phyloP scores from a whole-genome alignment of 2,797 vertebrate genomes.

The Protosalanx chinensis region DNA sequence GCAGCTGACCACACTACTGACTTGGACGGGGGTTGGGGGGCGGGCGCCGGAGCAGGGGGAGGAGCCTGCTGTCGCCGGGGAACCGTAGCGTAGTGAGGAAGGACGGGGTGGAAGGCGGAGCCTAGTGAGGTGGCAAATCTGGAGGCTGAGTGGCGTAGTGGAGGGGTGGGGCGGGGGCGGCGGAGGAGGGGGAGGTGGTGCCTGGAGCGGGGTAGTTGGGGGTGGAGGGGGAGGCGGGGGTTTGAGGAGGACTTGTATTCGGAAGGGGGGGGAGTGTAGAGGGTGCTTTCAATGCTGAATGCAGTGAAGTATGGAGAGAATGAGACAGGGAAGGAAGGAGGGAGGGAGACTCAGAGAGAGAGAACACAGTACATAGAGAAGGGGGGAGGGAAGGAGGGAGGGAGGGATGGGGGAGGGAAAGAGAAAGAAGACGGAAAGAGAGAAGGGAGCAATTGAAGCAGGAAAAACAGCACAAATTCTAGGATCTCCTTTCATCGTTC shows the following conservation, averaged over 20 bases:
- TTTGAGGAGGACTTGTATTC: constrained; percentile 84
- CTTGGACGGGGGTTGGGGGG: constrained; percentile 73
- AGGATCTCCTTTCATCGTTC: constrained; percentile 42
- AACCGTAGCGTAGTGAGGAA: constrained; percentile 93
- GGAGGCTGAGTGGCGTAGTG: constrained; percentile 91
- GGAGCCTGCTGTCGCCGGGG: constrained; percentile 84
- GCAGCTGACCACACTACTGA: constrained; percentile 83
- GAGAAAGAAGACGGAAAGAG: constrained; percentile 72
- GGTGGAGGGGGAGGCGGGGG: constrained; percentile 76
- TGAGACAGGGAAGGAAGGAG: constrained; percentile 12
- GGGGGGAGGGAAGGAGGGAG: constrained; percentile 69
- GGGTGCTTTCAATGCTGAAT: constrained; percentile 91
- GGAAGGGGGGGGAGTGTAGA: constrained; percentile 82
- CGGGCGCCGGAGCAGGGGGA: constrained; percentile 78
- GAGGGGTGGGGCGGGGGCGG: constrained; percentile 90
- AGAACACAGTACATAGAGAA: constrained; percentile 9
- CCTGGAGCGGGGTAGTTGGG: constrained; percentile 76
- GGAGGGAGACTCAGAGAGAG: constrained; percentile 18
- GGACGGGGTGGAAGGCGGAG: constrained; percentile 96
- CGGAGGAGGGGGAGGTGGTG: constrained; percentile 73
- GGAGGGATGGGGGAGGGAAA: constrained; percentile 64
- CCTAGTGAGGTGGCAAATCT: constrained; percentile 94
- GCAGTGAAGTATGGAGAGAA: constrained; percentile 60
- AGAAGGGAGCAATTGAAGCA: constrained; percentile 95
- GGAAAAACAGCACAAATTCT: constrained; percentile 84